phyloP scores from a whole-genome alignment of 2,888 invertebrate genomes.

The Norana najaformis region DNA sequence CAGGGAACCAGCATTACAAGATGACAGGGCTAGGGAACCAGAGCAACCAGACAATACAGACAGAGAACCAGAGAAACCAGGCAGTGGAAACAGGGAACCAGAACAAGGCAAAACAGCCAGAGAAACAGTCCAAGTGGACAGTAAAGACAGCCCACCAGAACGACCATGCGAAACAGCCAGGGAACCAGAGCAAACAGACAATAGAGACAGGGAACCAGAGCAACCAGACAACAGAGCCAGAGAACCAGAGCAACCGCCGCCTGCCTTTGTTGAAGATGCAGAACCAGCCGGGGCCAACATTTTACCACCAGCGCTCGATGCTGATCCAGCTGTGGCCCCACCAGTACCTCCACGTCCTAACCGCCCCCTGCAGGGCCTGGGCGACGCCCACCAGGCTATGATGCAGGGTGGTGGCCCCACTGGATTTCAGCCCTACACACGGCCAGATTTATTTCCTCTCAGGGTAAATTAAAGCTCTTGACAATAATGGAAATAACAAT shows the following conservation, averaged over 20 bases:
- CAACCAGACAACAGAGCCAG: not conserved
- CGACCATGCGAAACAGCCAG: not conserved
- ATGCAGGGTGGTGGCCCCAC: constrained; percentile 77
- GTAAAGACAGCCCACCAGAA: not conserved
- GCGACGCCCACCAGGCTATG: constrained; percentile 85
- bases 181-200: not conserved
- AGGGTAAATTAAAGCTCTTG: constrained; percentile 51
- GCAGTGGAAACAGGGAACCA: not conserved
- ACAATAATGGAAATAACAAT: not conserved
- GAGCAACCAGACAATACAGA: not conserved
- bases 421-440: constrained; percentile 86
- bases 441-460: constrained; percentile 78
- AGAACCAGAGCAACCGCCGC: constrained; percentile 8
- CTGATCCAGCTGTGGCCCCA: not conserved
- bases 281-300: not conserved
- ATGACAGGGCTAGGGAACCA: not conserved
- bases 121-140: not conserved
- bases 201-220: not conserved
- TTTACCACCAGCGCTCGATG: not conserved
- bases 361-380: constrained; percentile 64
- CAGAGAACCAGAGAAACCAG: not conserved
- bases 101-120: not conserved
- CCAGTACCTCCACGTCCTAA: not conserved
- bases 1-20: not conserved
- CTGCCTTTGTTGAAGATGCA: not conserved